Evolutionary conservation across 2,113 vertebrate species (phyloP), one percentile per base, ranked within the genome.

Genomic region (Menidia beryllina): DNA sequence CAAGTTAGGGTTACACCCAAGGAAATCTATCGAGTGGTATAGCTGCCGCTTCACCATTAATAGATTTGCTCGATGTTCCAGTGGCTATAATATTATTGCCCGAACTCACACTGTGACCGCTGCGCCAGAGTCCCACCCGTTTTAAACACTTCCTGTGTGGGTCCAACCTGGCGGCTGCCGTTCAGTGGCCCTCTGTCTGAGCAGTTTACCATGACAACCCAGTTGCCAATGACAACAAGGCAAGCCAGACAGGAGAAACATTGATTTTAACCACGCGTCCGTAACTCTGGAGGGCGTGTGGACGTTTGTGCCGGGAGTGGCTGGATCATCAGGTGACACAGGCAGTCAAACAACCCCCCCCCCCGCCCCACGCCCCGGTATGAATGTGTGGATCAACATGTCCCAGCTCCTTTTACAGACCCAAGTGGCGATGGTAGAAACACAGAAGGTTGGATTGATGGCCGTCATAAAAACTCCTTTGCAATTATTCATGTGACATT

Each of bases 231-330:
- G 66, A 86, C 87, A 90, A 90, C 89, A 90, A 38, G 26, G 21
- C 45, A 2, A n/a, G 58, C 82, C 86, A 89, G 83, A 92, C 90
- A 91, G 91, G 84, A 78, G 83, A 64, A 64, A 83, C 85, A 91
- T 84, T 91, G 83, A 91, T 79, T 75, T n/a, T 83, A 77, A 55
- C 72, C 70, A 77, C 59, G n/a, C 77, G 82, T 74, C 63, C 52
- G 10, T n/a, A 14, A 78, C 59, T 25, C 72, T 47, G 50, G 57
- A 71, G 52, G 3, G 83, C 21, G 21, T 0, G 26, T 11, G 52
- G 75, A 72, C 51, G 47, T 72, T 70, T 81, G 67, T 66, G 51
- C 43, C 54, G 54, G 10, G 69, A 54, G 78, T 81, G 81, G 81
- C 63, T 39, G 74, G 77, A 78, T 59, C 77, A 69, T 83, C 77